These are phyloP conservation scores for Bostrychus sinensis DNA, from an alignment of 2,113 vertebrate genomes.

Conservation along the genomic window DNA sequence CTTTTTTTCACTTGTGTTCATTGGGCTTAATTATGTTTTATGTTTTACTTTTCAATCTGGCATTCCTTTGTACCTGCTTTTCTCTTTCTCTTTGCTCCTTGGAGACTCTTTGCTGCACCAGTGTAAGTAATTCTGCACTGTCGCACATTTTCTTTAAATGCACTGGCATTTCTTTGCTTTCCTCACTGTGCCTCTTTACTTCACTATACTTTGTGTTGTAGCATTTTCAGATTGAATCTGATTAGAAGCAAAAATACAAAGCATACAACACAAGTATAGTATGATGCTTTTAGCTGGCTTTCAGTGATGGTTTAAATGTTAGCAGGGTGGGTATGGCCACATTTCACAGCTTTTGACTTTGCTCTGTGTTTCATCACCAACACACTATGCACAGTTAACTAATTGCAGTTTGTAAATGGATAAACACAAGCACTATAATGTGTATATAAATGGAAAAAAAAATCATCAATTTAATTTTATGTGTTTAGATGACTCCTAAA, in stretches of 20 bases:
- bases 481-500: conserved; percentile 93
- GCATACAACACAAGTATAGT: not conserved
- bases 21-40: conserved; percentile 46
- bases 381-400: too few species aligned
- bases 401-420: too few species aligned
- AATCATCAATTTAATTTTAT: not conserved
- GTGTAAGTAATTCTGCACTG: conserved; percentile 89
- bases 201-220: conserved; percentile 13
- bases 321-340: not conserved
- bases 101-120: conserved; percentile 98
- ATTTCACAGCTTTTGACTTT: conserved; percentile 4
- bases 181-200: conserved; percentile 20
- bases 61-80: conserved; percentile 57
- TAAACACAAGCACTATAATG: too few species aligned
- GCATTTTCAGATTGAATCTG: not conserved
- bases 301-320: not conserved
- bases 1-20: conserved; percentile 28
- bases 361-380: not conserved
- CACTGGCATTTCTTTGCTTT: too few species aligned
- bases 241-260: not conserved
- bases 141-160: conserved; percentile 28
- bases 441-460: too few species aligned
- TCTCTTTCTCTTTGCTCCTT: conserved; percentile 89
- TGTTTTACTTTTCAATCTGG: conserved; percentile 58
- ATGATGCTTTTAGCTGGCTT: not conserved